Evolutionary conservation across 1,140 invertebrate species (phyloP), one percentile per base, ranked within the genome.

Genomic region (Aphis craccivora): DNA sequence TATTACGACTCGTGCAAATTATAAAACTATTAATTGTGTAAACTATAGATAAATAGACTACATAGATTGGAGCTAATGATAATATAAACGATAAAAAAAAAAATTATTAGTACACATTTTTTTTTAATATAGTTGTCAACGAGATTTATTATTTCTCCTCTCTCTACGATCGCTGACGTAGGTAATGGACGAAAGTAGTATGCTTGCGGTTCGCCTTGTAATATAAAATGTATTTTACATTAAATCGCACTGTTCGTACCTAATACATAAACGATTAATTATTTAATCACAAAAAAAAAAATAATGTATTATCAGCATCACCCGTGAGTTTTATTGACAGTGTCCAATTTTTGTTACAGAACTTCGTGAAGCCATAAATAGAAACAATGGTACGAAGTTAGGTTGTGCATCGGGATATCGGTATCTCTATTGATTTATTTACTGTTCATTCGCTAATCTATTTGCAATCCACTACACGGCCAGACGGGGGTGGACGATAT

Each of bases 161-260:
- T 90, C 37, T 67, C 23, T 14, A 20, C n/a, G 35, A 35, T 35
- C 45, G 22, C 18, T 8, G 25, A 43, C 30, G 51, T 30, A 35
- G 45, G 48, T 55, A 84, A 43, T 84, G 87, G 67, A 67, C 37
- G 89, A 90, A 90, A 90, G 89, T 90, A 90, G 89, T 90, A 90
- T 90, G 67, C 89, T 67, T 67, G 89, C 89, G 37, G 89, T 90
- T 90, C 55, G 89, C 89, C 89, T 90, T 90, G 89, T 90, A 90
- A 90, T 90, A 90, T 67, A 90, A 90, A 90, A 90, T 67, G 25
- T 25, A 60, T 90, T 60, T 90, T 60, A 60, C 88, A 35, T n/a
- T 18, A 43, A 87, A 87, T 30, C 48, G 88, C 45, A 67, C 25
- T 23, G n/a, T n/a, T 53, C 20, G 51, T 40, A 40, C 37, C 37